Evolutionary conservation across 2,113 vertebrate genomes (phyloP).

Genomic region (Meleagris gallopavo): DNA sequence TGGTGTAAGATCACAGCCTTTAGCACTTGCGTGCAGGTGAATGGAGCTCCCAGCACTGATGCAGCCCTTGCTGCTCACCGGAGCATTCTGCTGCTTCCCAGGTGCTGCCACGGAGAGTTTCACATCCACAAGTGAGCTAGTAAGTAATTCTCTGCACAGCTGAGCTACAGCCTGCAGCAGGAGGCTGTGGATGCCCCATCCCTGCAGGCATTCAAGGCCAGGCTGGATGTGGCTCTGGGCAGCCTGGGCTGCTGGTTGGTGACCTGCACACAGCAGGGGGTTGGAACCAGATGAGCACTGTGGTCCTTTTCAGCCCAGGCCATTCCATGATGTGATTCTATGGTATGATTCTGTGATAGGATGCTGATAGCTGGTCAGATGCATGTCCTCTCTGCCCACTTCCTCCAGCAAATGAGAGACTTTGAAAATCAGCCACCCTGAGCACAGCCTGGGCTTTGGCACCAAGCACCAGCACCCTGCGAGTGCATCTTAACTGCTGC

Average conservation of each 20-base stretch:
- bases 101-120: background rate
- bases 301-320: too few species aligned
- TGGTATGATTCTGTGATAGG: background rate
- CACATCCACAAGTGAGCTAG: background rate
- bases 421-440: background rate
- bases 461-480: background rate
- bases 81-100: background rate
- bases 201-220: too few species aligned
- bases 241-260: too few species aligned
- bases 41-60: background rate
- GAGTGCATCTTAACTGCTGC: rapidly evolving
- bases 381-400: background rate
- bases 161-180: rapidly evolving
- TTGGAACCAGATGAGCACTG: too few species aligned
- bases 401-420: background rate
- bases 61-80: rapidly evolving
- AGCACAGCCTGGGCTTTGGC: background rate
- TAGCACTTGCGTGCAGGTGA: background rate
- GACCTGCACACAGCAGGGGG: too few species aligned
- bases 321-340: too few species aligned
- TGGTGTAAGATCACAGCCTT: background rate
- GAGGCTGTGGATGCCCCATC: background rate
- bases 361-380: rapidly evolving
- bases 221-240: too few species aligned
- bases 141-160: rapidly evolving